phyloP scores from a whole-genome alignment of 2,113 vertebrate genomes.

The Gulo gulo region DNA sequence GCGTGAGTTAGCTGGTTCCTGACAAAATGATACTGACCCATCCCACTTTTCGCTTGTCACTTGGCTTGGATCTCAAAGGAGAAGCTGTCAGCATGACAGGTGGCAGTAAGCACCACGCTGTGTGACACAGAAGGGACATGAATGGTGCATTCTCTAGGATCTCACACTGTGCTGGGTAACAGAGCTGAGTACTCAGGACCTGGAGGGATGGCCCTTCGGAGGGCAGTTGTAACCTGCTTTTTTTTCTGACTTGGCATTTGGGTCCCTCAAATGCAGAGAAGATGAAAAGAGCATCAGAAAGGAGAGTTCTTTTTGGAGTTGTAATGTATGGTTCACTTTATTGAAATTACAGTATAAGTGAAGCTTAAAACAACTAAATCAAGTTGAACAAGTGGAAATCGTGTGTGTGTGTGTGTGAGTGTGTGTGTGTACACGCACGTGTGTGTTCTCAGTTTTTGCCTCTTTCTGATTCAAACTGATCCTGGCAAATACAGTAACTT shows the following conservation, averaged over 20 bases:
- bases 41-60: neutral
- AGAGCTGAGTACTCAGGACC: no score
- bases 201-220: neutral
- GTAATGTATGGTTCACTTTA: neutral
- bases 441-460: slow-evolving; percentile 39
- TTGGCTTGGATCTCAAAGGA: neutral
- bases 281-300: neutral
- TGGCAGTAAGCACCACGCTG: neutral
- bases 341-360: neutral
- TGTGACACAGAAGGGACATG: neutral
- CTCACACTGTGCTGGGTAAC: neutral
- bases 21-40: neutral
- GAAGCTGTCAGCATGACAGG: neutral
- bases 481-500: slow-evolving; percentile 67
- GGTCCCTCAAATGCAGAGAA: neutral
- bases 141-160: accelerated
- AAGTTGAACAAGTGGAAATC: neutral
- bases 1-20: neutral
- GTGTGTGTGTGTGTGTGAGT: neutral
- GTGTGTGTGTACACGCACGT: neutral
- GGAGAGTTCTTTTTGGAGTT: neutral
- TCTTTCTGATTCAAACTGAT: slow-evolving; percentile 65
- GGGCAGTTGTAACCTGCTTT: neutral
- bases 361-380: neutral
- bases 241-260: neutral